Evolutionary conservation across 2,888 invertebrate species (phyloP).

Genomic region (Congeria kusceri): DNA sequence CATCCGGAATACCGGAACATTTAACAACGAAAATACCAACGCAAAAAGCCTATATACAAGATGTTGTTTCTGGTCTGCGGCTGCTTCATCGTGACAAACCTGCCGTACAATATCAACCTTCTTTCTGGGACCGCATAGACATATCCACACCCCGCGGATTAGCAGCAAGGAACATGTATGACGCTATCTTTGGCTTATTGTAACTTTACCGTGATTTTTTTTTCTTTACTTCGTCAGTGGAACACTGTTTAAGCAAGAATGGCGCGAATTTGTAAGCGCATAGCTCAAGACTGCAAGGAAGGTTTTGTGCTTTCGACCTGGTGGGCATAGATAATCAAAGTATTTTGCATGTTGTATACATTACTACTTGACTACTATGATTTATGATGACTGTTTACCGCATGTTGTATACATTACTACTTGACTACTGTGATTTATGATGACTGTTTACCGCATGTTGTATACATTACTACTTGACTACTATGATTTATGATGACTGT

Average conservation of each 20-base stretch:
- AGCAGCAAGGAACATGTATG: constrained; percentile 18
- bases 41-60: background rate
- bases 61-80: constrained; percentile 1
- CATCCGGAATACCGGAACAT: background rate
- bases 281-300: too few relatives aligned
- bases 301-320: too few relatives aligned
- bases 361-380: too few relatives aligned
- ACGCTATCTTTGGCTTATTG: constrained; percentile 24
- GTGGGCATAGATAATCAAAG: too few relatives aligned
- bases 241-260: constrained; percentile 32
- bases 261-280: background rate
- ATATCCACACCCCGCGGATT: background rate
- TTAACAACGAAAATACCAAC: background rate
- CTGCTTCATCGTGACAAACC: background rate
- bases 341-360: too few relatives aligned
- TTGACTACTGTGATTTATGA: too few relatives aligned
- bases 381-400: too few relatives aligned
- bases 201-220: constrained; percentile 33
- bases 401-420: too few relatives aligned
- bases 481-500: too few relatives aligned
- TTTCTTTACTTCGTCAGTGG: constrained; percentile 34
- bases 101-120: background rate
- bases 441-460: too few relatives aligned
- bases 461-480: too few relatives aligned
- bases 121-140: background rate